Evolutionary conservation across 2,888 invertebrate species (phyloP), one percentile per base, ranked within the genome.

Genomic region (Hirtodrosophila duncani): DNA sequence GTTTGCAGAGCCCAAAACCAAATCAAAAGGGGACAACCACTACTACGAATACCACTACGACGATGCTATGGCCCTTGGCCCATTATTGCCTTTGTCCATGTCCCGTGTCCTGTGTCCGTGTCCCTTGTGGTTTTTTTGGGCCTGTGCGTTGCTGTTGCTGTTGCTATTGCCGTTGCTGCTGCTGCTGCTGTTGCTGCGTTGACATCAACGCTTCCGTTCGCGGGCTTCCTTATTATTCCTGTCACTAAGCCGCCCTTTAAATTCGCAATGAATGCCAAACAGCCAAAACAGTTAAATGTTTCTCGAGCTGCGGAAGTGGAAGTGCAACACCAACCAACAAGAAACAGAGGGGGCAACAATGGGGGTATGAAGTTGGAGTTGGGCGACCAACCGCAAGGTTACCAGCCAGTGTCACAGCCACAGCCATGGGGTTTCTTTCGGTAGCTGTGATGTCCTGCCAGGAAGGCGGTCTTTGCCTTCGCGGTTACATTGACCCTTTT

Each of bases 221-320:
- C 74, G 67, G 62, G 60, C 78, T 77, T 74, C 78, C 78, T 74
- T 74, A 74, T 77, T 74, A 74, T 74, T 74, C 72, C 72, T 77
- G 72, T 74, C 72, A 74, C 72, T 77, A 74, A 74, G 75, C 79
- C 75, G 71, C 71, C 75, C 75, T 74, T 78, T 75, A 78, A 78
- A 75, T 75, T 78, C 71, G 75, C 75, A 79, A 75, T 75, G 75
- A 75, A 75, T 75, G 75, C 79, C 75, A 78, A 75, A 75, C 68
- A 72, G 68, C 72, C 66, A 60, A 70, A 63, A 75, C 74, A 75
- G 74, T 74, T 78, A 78, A 75, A 75, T 70, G 66, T 70, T 70
- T 67, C 63, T 43, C 41, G 49, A 38, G 57, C 57, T 41, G 56
- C 69, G 75, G 70, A 74, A 74, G 59, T 70, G 75, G 70, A 74